Percentiles rank a stretch among this genome's conserved stretches.
These are phyloP conservation scores for Trichomalopsis sarcophagae DNA, from an alignment of 1,140 invertebrate genomes.

Conservation along the genomic window DNA sequence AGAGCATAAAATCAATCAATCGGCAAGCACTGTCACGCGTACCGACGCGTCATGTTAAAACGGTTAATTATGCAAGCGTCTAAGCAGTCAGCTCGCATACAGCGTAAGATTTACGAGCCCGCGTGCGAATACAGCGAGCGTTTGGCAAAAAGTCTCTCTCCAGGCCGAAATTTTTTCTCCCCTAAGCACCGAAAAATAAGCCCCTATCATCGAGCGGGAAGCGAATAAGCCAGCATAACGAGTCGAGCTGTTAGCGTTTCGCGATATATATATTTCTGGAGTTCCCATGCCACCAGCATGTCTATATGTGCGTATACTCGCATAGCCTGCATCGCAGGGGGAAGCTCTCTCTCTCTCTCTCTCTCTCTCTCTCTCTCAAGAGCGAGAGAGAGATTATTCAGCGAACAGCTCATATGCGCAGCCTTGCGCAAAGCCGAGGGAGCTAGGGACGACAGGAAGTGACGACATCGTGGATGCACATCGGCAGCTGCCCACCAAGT, in stretches of 20 bases:
- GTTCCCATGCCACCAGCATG: constrained; percentile 29
- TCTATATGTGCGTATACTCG: neutral
- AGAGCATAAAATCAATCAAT: neutral
- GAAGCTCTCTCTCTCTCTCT: neutral
- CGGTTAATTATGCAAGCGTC: neutral
- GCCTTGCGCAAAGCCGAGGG: constrained; percentile 38
- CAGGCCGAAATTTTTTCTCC: neutral
- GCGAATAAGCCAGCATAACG: neutral
- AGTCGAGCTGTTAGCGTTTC: neutral
- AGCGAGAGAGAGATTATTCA: constrained; percentile 6
- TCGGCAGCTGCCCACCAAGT: constrained; percentile 72
- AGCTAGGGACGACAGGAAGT: constrained; percentile 69
- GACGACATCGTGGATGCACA: constrained; percentile 63
- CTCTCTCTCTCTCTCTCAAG: neutral
- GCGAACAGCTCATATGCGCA: neutral
- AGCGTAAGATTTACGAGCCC: neutral
- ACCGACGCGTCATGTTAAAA: too few species aligned
- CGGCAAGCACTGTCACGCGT: neutral
- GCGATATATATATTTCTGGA: constrained; percentile 36
- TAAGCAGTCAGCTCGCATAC: too few species aligned
- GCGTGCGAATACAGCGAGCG: neutral
- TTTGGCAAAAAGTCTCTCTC: neutral
- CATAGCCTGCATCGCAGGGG: neutral
- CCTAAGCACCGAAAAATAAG: neutral
- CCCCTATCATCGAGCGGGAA: neutral